Percentiles rank a stretch among this genome's conserved stretches.
Evolutionary conservation across 2,797 vertebrate genomes (phyloP).

Genomic region (Gymnothorax javanicus): DNA sequence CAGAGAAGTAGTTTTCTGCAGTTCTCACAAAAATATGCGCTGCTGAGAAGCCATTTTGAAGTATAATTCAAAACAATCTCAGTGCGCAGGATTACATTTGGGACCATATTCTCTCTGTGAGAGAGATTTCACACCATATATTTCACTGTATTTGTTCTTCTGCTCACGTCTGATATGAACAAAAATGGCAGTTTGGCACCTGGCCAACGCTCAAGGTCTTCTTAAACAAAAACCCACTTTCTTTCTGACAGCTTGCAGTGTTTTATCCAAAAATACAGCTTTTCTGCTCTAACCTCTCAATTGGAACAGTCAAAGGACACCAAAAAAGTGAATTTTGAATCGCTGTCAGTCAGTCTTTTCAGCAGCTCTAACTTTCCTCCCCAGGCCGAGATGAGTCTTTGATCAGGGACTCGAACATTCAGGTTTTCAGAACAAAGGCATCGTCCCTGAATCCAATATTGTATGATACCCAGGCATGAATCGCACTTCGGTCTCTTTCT

Average conservation of each 20-base stretch:
- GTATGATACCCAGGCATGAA: neutral
- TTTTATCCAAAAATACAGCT: neutral
- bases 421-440: constrained; percentile 12
- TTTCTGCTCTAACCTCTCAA: neutral
- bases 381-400: neutral
- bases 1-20: neutral
- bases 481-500: neutral
- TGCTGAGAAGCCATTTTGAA: too few species aligned
- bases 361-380: neutral
- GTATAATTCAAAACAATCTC: too few species aligned
- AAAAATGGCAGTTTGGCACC: neutral
- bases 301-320: neutral
- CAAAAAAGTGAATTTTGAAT: neutral
- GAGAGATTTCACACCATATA: too few species aligned
- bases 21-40: neutral
- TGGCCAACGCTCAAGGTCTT: neutral
- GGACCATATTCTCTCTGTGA: too few species aligned
- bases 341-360: neutral
- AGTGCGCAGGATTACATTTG: too few species aligned
- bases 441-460: neutral
- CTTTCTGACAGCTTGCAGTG: neutral
- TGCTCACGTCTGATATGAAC: neutral
- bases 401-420: neutral
- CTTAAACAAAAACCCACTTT: neutral
- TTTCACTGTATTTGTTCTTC: neutral